Conservation (phyloP, 2,888 invertebrate genomes). For the Cataglyphis albicans region DNA sequence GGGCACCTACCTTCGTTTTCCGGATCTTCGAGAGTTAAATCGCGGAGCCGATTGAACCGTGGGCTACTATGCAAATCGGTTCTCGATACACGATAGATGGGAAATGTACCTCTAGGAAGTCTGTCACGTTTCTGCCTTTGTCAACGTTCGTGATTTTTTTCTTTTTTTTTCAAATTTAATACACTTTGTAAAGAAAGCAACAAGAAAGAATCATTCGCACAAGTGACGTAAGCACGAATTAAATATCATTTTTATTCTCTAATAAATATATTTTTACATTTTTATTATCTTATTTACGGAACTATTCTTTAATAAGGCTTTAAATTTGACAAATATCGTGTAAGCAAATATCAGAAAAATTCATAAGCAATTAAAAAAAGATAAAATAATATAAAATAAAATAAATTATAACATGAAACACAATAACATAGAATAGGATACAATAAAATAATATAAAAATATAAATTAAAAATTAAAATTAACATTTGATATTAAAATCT, state of each 20-base stretch:
- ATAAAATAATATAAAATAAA: too few species aligned
- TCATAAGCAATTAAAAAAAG: neutral
- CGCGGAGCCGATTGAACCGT: too few species aligned
- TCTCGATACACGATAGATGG: neutral
- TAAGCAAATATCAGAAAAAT: too few species aligned
- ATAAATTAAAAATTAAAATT: too few species aligned
- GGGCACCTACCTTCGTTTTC: constrained; percentile 71
- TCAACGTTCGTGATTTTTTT: neutral
- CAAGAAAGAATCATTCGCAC: too few species aligned
- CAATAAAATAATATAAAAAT: too few species aligned
- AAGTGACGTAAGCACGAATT: neutral
- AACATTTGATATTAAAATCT: too few species aligned
- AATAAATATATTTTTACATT: too few species aligned
- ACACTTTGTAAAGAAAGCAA: neutral
- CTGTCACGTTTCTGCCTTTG: neutral
- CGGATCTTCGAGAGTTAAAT: neutral
- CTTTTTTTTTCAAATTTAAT: neutral
- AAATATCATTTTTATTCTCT: too few species aligned
- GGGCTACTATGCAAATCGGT: constrained; percentile 14
- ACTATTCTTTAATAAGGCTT: neutral
- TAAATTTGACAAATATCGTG: neutral
- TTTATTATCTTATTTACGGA: neutral
- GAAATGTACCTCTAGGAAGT: neutral
- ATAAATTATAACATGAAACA: too few species aligned
- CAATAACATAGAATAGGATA: too few species aligned